Percentiles rank a stretch among this genome's conserved stretches.
phyloP scores from a whole-genome alignment of 2,888 invertebrate species.

The Xestia xanthographa region DNA sequence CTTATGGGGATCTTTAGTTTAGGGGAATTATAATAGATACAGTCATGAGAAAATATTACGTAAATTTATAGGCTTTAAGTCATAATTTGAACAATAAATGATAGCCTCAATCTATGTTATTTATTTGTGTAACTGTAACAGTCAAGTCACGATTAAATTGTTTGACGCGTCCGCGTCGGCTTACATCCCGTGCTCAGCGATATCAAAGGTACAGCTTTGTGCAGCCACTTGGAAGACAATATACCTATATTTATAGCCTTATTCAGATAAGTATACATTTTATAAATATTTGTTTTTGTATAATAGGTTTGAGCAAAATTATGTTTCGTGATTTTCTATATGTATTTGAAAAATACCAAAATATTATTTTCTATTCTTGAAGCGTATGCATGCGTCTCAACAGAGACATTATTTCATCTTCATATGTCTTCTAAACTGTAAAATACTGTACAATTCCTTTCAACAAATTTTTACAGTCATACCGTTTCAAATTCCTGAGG shows the following conservation, averaged over 20 bases:
- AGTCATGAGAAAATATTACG: background rate
- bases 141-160: background rate
- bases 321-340: background rate
- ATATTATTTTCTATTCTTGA: background rate
- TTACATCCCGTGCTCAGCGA: too few species aligned
- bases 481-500: slow-evolving; percentile 16
- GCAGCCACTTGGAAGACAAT: too few species aligned
- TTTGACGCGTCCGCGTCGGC: too few species aligned
- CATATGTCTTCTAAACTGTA: background rate
- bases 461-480: slow-evolving; percentile 9
- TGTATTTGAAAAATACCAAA: background rate
- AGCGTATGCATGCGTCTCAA: background rate
- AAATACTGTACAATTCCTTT: background rate
- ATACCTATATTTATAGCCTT: too few species aligned
- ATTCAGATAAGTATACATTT: too few species aligned
- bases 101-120: background rate
- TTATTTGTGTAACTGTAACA: background rate
- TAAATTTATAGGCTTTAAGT: background rate
- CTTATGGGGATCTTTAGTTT: background rate
- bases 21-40: too few species aligned
- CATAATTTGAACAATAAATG: background rate
- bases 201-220: too few species aligned
- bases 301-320: too few species aligned
- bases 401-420: background rate
- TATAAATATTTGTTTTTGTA: too few species aligned